A percentile compares a stretch with the other conserved stretches of the same genome.
phyloP scores from a whole-genome alignment of 2,797 vertebrate species.

The Acanthurus lineatus region DNA sequence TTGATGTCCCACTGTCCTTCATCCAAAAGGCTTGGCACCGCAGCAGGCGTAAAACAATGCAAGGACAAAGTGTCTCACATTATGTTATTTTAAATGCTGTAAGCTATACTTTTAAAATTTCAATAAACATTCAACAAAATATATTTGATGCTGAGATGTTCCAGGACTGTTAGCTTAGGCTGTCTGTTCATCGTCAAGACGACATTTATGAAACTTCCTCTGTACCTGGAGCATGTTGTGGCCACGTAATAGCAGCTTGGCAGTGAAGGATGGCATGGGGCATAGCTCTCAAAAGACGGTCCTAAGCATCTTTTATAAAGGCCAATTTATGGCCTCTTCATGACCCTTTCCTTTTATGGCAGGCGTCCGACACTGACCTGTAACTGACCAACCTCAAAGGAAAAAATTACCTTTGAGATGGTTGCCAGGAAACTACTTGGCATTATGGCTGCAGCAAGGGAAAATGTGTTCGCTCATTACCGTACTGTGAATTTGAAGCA shows the following conservation, averaged over 20 bases:
- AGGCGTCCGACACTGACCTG: conserved; percentile 63
- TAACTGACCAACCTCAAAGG: conserved; percentile 64
- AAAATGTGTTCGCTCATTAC: conserved; percentile 59
- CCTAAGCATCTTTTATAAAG: conserved; percentile 61
- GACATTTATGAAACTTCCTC: conserved; percentile 27
- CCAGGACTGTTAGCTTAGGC: conserved; percentile 32
- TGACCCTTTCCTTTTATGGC: conserved; percentile 54
- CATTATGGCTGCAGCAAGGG: conserved; percentile 40
- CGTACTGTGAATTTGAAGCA: conserved; percentile 58
- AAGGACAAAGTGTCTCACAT: conserved; percentile 51
- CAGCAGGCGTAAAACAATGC: conserved; percentile 49
- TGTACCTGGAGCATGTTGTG: conserved; percentile 54
- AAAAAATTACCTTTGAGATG: conserved; percentile 49
- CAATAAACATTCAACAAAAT: conserved; percentile 48
- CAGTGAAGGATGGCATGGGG: conserved; percentile 31
- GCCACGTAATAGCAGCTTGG: conserved; percentile 47
- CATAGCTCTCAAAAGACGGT: conserved; percentile 61
- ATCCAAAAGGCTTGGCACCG: conserved; percentile 40
- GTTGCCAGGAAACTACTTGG: conserved; percentile 72
- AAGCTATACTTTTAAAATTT: conserved; percentile 41
- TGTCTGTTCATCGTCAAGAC: conserved; percentile 48
- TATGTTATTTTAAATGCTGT: conserved; percentile 20
- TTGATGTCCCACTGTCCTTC: conserved; percentile 48
- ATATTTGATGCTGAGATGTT: conserved; percentile 51
- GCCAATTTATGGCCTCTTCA: conserved; percentile 52